These are phyloP conservation scores for Prionailurus viverrinus DNA, from an alignment of 2,113 vertebrate genomes.

Conservation along the genomic window DNA sequence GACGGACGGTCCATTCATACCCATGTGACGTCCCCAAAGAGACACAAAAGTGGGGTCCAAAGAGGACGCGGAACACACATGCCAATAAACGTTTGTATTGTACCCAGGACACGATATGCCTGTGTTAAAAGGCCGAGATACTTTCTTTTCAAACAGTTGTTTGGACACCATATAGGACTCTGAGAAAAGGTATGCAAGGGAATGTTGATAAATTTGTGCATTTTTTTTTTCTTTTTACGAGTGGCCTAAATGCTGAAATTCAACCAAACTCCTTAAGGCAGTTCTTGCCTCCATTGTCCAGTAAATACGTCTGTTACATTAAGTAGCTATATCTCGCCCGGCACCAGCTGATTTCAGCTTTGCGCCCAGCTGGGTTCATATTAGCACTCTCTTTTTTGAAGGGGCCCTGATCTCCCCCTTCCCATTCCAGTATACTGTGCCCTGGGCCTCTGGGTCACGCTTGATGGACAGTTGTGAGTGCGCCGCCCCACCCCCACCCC, in stretches of 20 bases:
- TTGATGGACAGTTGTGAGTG: conserved; percentile 63
- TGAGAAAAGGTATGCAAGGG: background rate
- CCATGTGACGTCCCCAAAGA: background rate
- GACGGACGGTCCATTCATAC: background rate
- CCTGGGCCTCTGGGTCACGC: conserved; percentile 67
- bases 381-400: conserved; percentile 48
- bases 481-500: background rate
- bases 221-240: too few relatives aligned
- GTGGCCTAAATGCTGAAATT: background rate
- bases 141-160: background rate
- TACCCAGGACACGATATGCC: fast-evolving
- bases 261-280: background rate
- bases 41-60: fast-evolving
- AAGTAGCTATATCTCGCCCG: background rate
- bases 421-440: conserved; percentile 58
- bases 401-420: background rate
- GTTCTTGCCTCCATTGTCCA: background rate
- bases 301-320: background rate
- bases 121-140: background rate
- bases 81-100: fast-evolving
- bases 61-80: background rate
- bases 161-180: background rate
- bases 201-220: background rate
- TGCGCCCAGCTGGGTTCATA: conserved; percentile 64
- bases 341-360: background rate